Conservation (phyloP, 1,140 invertebrate species). For the Prorops nasuta region DNA sequence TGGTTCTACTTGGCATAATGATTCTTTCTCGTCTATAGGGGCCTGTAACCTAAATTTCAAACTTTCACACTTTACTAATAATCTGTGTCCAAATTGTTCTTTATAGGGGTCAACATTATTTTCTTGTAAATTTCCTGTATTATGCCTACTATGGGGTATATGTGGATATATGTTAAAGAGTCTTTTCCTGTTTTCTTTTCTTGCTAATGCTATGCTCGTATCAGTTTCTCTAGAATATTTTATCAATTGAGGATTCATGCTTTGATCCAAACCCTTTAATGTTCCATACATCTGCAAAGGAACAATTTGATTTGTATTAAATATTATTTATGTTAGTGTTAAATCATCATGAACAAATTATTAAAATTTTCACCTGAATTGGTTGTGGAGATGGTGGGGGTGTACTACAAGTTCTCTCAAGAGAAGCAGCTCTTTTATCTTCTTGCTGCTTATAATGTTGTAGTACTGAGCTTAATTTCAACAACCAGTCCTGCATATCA, state of each 20-base stretch:
- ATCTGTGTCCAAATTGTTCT: slow-evolving; percentile 82
- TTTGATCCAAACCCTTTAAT: slow-evolving; percentile 81
- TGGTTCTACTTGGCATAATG: slow-evolving; percentile 85
- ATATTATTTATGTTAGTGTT: slow-evolving; percentile 3
- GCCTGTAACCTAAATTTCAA: slow-evolving; percentile 81
- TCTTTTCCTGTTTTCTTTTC: slow-evolving; percentile 73
- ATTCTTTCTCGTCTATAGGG: slow-evolving; percentile 74
- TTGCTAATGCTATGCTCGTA: slow-evolving; percentile 73
- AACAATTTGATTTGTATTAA: background rate
- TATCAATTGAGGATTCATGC: slow-evolving; percentile 85
- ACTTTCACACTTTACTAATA: slow-evolving; percentile 79
- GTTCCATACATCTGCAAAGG: slow-evolving; percentile 63
- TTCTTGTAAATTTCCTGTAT: slow-evolving; percentile 40
- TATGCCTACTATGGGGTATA: slow-evolving; percentile 55
- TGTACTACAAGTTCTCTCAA: slow-evolving; percentile 61
- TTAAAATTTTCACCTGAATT: slow-evolving; percentile 36
- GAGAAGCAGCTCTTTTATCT: slow-evolving; percentile 64
- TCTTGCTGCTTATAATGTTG: slow-evolving; percentile 74
- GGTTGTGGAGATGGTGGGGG: slow-evolving; percentile 60
- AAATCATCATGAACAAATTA: no score
- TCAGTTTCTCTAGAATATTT: slow-evolving; percentile 90
- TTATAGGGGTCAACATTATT: slow-evolving; percentile 66
- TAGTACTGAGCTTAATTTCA: slow-evolving; percentile 71
- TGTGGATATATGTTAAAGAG: slow-evolving; percentile 69
- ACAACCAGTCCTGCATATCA: slow-evolving; percentile 83